Evolutionary conservation across 2,797 vertebrate species (phyloP).

Genomic region (Oreortyx pictus): DNA sequence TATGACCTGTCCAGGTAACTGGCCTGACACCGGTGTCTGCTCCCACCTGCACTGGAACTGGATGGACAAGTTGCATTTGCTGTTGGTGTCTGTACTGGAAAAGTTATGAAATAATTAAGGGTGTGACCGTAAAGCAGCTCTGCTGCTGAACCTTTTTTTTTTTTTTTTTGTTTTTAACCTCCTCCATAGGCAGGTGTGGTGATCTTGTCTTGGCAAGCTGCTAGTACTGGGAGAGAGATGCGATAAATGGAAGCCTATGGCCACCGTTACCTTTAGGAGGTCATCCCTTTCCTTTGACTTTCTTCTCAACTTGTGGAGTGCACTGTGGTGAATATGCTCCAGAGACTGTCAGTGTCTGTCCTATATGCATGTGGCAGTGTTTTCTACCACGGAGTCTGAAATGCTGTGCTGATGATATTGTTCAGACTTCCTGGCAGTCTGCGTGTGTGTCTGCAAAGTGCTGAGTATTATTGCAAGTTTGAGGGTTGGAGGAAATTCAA

Average conservation of each 20-base stretch:
- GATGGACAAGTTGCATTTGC: background rate
- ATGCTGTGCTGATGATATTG: background rate
- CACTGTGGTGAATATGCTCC: background rate
- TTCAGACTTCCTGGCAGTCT: background rate
- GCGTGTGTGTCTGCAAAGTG: background rate
- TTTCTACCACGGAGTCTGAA: background rate
- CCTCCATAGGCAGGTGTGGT: background rate
- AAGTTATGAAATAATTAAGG: background rate
- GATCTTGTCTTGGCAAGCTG: background rate
- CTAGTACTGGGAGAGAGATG: background rate
- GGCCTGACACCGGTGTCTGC: background rate
- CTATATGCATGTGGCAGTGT: fast-evolving
- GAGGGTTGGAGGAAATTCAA: background rate
- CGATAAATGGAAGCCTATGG: background rate
- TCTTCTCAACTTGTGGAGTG: background rate
- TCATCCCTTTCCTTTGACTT: background rate
- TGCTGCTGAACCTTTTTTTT: background rate
- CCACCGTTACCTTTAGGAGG: background rate
- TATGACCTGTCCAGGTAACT: background rate
- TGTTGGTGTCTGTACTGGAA: background rate
- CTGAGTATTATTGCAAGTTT: fast-evolving
- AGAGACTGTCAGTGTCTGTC: background rate
- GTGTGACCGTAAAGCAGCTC: background rate
- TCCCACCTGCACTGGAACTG: background rate
- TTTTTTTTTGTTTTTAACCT: background rate